Conservation (phyloP, 2,797 vertebrate genomes). For the Moxostoma hubbsi region DNA sequence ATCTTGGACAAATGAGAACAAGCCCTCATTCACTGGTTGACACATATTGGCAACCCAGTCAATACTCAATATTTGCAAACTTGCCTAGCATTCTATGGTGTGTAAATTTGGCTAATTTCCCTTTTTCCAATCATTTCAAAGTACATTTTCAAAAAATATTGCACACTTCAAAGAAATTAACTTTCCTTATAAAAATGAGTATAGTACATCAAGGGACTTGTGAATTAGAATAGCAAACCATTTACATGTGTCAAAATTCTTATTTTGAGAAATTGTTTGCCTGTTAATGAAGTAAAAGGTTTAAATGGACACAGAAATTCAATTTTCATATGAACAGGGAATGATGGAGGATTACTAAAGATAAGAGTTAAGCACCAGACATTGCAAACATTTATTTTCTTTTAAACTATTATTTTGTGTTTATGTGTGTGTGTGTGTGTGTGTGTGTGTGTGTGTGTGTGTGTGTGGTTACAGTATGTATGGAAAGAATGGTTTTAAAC, state of each 20-base stretch:
- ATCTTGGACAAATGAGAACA: conserved; percentile 53
- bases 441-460: neutral
- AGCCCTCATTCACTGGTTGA: conserved; percentile 45
- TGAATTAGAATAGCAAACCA: conserved; percentile 51
- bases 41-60: conserved; percentile 46
- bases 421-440: conserved; percentile 3
- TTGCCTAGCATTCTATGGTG: conserved; percentile 57
- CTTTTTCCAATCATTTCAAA: conserved; percentile 60
- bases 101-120: conserved; percentile 70
- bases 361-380: conserved; percentile 71
- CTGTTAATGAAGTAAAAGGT: conserved; percentile 42
- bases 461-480: conserved; percentile 1
- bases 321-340: conserved; percentile 67
- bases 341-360: conserved; percentile 79
- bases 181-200: conserved; percentile 65
- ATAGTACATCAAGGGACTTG: conserved; percentile 67
- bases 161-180: conserved; percentile 40
- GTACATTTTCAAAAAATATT: conserved; percentile 52
- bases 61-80: conserved; percentile 48
- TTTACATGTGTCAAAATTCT: conserved; percentile 55
- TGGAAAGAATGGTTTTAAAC: conserved; percentile 21
- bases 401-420: neutral
- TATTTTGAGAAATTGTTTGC: neutral
- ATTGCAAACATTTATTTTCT: conserved; percentile 31
- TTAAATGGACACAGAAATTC: conserved; percentile 35